Conservation (phyloP, 1,140 invertebrate genomes). For the Asbolus verrucosus region DNA sequence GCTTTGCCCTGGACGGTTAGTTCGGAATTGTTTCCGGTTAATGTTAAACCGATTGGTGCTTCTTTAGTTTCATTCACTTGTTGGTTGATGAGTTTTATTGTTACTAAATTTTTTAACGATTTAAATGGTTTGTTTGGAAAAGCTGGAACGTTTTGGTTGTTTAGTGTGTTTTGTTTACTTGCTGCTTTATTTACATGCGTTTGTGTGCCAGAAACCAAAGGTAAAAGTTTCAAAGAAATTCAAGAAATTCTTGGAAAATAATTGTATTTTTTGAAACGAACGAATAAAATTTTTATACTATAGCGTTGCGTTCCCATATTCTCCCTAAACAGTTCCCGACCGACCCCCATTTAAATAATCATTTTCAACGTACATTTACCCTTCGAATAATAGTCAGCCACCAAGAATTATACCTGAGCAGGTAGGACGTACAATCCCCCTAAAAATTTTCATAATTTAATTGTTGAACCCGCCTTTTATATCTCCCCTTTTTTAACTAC, state of each 20-base stretch:
- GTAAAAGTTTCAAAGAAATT: conserved; percentile 21
- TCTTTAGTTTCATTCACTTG: conserved; percentile 79
- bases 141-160: conserved; percentile 67
- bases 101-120: conserved; percentile 78
- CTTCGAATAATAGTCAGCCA: conserved; percentile 1
- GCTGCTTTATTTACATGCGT: conserved; percentile 16
- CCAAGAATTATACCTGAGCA: conserved; percentile 32
- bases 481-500: no score
- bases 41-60: conserved; percentile 78
- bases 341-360: conserved; percentile 14
- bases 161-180: conserved; percentile 13
- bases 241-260: conserved; percentile 1
- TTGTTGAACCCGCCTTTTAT: no score
- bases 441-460: no score
- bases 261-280: neutral
- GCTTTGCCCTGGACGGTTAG: conserved; percentile 74
- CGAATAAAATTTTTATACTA: neutral
- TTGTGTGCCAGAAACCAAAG: conserved; percentile 18
- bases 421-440: conserved; percentile 21
- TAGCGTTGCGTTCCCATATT: conserved; percentile 2
- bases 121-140: conserved; percentile 72
- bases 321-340: neutral
- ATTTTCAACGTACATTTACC: conserved; percentile 24
- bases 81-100: conserved; percentile 81
- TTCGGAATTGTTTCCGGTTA: conserved; percentile 82